Conservation (phyloP, 2,113 vertebrate species). For the Lepus europaeus region DNA sequence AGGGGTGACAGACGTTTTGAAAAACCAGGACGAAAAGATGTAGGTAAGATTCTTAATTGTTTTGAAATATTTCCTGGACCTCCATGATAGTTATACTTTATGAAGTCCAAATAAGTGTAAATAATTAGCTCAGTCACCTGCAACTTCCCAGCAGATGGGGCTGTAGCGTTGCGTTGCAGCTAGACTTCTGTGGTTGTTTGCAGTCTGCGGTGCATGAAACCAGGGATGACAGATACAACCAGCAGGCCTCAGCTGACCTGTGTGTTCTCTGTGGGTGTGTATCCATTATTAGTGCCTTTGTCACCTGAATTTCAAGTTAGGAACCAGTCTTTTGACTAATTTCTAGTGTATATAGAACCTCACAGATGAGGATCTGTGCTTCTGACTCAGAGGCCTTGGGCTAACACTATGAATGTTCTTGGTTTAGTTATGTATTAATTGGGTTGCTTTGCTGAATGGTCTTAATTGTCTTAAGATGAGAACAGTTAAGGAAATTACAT, state of each 20-base stretch:
- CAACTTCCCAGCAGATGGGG: slow-evolving; percentile 69
- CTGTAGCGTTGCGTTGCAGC: background rate
- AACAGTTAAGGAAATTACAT: slow-evolving; percentile 2
- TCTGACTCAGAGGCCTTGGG: background rate
- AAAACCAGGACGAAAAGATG: slow-evolving; percentile 99
- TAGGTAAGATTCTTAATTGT: slow-evolving; percentile 92
- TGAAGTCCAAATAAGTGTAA: background rate
- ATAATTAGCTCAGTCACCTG: background rate
- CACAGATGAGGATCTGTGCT: background rate
- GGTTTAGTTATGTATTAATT: background rate
- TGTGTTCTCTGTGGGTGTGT: slow-evolving; percentile 21
- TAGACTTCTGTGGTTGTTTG: background rate
- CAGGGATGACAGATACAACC: background rate
- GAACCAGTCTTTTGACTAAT: background rate
- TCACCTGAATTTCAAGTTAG: slow-evolving; percentile 34
- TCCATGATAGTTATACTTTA: background rate
- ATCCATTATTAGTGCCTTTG: background rate
- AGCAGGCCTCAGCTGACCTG: background rate
- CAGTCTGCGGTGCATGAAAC: background rate
- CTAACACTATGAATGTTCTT: background rate
- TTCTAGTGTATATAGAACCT: background rate
- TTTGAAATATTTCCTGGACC: slow-evolving; percentile 61
- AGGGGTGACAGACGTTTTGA: slow-evolving; percentile 99
- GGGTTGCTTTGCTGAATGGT: background rate
- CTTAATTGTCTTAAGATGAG: slow-evolving; percentile 43